A percentile compares a stretch with the other conserved stretches of the same genome.
Evolutionary conservation across 2,888 invertebrate species (phyloP).

Genomic region (Thymelicus acteon): DNA sequence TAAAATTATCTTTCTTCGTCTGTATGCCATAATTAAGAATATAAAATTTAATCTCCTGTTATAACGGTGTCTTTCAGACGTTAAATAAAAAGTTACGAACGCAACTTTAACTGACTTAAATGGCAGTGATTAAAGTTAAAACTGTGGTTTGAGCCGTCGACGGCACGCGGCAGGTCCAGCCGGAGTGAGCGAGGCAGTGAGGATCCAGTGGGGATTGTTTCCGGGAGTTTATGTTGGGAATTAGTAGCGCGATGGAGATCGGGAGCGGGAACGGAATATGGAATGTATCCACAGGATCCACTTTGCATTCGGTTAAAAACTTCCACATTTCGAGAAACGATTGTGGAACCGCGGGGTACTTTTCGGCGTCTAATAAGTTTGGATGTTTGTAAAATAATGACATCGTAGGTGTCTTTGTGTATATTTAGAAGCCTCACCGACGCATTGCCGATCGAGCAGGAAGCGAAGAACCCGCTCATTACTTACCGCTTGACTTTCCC

Average conservation of each 20-base stretch:
- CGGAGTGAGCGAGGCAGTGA: constrained; percentile 7
- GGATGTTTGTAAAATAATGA: too few species aligned
- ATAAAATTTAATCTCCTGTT: neutral
- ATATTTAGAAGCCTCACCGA: too few species aligned
- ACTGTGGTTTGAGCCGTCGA: constrained; percentile 11
- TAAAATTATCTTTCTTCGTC: constrained; percentile 5
- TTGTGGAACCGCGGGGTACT: too few species aligned
- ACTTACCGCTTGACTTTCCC: too few species aligned
- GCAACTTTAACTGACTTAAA: constrained; percentile 5
- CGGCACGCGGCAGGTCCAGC: constrained; percentile 9
- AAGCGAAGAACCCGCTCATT: too few species aligned
- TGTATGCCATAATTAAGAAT: constrained; percentile 1
- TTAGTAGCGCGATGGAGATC: constrained; percentile 11
- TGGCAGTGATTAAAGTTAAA: constrained; percentile 20
- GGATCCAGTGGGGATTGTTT: constrained; percentile 21
- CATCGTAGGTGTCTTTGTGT: too few species aligned
- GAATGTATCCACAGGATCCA: constrained; percentile 18
- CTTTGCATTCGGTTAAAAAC: neutral
- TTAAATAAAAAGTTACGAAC: constrained; percentile 6
- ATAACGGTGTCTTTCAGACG: constrained; percentile 1
- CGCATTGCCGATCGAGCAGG: too few species aligned
- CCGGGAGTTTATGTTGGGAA: constrained; percentile 25
- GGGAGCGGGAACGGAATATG: constrained; percentile 14
- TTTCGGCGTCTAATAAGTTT: too few species aligned
- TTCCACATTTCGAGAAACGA: neutral